Conservation (phyloP, 2,888 invertebrate genomes). For the Neoscelio sp. region DNA sequence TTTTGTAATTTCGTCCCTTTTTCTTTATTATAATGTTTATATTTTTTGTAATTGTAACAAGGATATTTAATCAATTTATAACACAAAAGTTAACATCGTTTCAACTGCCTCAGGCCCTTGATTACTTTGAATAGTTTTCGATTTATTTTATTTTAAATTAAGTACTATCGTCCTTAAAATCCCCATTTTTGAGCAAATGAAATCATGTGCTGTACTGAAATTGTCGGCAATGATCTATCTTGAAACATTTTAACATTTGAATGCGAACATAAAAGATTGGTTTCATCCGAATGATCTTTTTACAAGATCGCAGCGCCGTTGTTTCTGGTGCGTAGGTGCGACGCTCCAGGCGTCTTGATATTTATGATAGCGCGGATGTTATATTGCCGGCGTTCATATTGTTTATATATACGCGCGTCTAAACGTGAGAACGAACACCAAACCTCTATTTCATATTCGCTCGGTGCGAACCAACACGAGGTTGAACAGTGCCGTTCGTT, state of each 20-base stretch:
- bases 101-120: too few species aligned
- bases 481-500: conserved; percentile 27
- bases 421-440: conserved; percentile 55
- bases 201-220: too few species aligned
- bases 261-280: conserved; percentile 37
- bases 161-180: too few species aligned
- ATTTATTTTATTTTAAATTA: too few species aligned
- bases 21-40: too few species aligned
- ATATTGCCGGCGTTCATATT: conserved; percentile 49
- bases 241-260: too few species aligned
- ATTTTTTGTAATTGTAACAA: too few species aligned
- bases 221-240: conserved; percentile 28
- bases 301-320: conserved; percentile 14
- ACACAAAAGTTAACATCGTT: too few species aligned
- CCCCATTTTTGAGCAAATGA: too few species aligned
- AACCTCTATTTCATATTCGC: neutral
- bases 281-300: conserved; percentile 1
- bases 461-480: conserved; percentile 18
- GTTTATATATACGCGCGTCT: conserved; percentile 34
- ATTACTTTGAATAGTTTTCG: too few species aligned
- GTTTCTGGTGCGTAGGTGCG: conserved; percentile 52
- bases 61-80: too few species aligned
- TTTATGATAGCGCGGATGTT: conserved; percentile 57
- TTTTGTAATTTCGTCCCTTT: too few species aligned
- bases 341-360: conserved; percentile 47